These are phyloP conservation scores for Trichopria drosophilae DNA, from an alignment of 2,888 invertebrate genomes.

Conservation along the genomic window DNA sequence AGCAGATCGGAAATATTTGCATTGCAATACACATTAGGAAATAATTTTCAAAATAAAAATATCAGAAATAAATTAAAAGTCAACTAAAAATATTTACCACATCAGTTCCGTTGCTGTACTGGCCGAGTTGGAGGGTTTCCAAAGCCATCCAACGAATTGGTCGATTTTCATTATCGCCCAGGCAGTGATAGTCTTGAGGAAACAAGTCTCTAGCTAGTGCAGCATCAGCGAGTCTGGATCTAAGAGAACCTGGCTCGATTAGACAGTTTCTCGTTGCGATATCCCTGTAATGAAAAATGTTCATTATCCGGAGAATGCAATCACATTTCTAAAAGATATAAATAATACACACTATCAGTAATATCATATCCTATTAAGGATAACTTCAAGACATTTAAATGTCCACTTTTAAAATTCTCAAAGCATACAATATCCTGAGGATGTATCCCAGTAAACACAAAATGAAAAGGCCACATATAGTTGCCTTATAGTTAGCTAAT, in stretches of 20 bases:
- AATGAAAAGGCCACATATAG: too few species aligned
- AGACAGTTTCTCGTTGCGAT: conserved; percentile 89
- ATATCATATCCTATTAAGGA: too few species aligned
- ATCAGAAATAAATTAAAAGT: conserved; percentile 3
- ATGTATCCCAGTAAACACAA: too few species aligned
- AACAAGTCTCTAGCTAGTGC: conserved; percentile 88
- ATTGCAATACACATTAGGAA: background rate
- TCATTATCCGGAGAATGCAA: conserved; percentile 1
- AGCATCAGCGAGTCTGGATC: conserved; percentile 85
- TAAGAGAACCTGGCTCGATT: conserved; percentile 63
- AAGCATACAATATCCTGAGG: too few species aligned
- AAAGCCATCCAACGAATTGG: conserved; percentile 94
- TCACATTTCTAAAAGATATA: too few species aligned
- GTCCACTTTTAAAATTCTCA: too few species aligned
- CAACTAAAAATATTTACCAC: conserved; percentile 77
- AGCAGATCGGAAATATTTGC: background rate
- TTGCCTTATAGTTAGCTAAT: too few species aligned
- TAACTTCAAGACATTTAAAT: too few species aligned
- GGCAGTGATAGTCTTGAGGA: conserved; percentile 89
- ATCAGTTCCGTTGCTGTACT: conserved; percentile 85
- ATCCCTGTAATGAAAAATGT: conserved; percentile 67
- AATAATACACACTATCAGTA: too few species aligned
- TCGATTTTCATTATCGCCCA: conserved; percentile 90
- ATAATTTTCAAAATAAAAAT: conserved; percentile 11
- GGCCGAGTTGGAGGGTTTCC: conserved; percentile 79